phyloP scores from a whole-genome alignment of 2,797 vertebrate genomes.

The Onychomys leucogaster region DNA sequence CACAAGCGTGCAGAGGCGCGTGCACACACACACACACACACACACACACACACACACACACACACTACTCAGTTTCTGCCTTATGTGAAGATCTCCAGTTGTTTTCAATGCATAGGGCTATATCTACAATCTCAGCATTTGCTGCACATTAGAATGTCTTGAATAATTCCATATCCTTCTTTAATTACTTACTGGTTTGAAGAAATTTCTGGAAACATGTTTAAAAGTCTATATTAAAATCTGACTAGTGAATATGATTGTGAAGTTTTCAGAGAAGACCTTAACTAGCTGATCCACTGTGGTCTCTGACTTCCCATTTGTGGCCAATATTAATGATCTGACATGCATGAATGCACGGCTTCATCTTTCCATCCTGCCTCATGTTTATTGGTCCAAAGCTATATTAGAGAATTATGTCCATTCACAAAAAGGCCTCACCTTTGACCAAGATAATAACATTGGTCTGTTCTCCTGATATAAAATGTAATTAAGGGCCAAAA shows the following conservation, averaged over 20 bases:
- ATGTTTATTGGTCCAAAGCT: too few species aligned
- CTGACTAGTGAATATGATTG: too few species aligned
- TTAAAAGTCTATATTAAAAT: neutral
- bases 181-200: neutral
- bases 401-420: neutral
- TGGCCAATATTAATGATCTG: neutral
- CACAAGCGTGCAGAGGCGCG: fast-evolving
- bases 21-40: fast-evolving
- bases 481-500: neutral
- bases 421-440: neutral
- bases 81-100: neutral
- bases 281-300: neutral
- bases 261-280: neutral
- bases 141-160: fast-evolving
- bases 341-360: fast-evolving
- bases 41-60: fast-evolving
- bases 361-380: fast-evolving
- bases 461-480: neutral
- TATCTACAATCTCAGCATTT: neutral
- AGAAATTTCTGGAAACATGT: neutral
- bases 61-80: neutral
- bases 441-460: neutral
- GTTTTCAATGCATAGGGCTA: neutral
- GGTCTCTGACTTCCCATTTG: too few species aligned
- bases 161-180: neutral